phyloP scores from a whole-genome alignment of 2,797 vertebrate species.

The Heliangelus exortis region DNA sequence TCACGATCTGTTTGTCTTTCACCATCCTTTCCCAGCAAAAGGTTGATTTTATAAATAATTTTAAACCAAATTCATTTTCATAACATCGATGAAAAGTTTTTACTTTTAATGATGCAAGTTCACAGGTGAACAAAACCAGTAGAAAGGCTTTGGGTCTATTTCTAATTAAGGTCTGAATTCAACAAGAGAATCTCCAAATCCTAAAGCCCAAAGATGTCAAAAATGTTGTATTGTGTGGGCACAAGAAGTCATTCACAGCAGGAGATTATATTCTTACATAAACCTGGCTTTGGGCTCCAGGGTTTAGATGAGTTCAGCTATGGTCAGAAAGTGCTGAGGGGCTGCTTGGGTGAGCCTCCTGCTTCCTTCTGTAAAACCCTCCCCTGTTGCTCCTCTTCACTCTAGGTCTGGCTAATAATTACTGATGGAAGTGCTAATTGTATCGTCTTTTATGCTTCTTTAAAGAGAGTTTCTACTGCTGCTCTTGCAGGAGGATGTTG shows the following conservation, averaged over 20 bases:
- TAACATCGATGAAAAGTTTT: background rate
- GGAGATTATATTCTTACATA: conserved; percentile 21
- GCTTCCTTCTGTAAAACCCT: accelerated
- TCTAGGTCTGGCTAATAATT: accelerated
- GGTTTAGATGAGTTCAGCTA: background rate
- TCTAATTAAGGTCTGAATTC: conserved; percentile 9
- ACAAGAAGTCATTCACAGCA: background rate
- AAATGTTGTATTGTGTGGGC: background rate
- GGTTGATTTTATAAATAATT: background rate
- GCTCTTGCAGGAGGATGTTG: background rate
- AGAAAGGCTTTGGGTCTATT: conserved; percentile 5
- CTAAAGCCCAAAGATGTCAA: background rate
- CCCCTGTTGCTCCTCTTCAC: accelerated
- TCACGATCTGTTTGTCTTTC: too few relatives aligned
- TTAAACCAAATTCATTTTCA: background rate
- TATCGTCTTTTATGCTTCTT: background rate
- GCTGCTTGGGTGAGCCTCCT: background rate
- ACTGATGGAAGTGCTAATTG: background rate
- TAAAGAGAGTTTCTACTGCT: background rate
- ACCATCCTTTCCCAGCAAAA: background rate
- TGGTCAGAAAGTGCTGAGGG: background rate
- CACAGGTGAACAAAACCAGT: background rate
- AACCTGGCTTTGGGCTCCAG: background rate
- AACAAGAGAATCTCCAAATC: background rate
- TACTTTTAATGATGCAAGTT: background rate